phyloP scores from a whole-genome alignment of 2,888 invertebrate genomes.

The Oligia latruncula region DNA sequence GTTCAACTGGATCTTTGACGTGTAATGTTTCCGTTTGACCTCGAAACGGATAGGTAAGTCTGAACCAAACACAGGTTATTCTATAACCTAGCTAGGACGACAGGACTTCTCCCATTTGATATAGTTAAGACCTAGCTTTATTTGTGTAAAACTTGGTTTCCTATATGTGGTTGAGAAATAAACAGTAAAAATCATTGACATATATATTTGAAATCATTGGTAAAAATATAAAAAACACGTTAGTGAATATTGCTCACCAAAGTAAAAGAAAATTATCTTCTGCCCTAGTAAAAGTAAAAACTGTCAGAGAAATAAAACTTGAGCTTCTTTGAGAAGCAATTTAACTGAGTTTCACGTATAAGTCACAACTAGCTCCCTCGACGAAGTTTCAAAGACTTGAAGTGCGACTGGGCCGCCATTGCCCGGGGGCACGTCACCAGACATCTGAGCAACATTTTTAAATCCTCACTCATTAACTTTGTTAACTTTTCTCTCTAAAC shows the following conservation, averaged over 20 bases:
- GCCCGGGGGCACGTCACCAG: constrained; percentile 63
- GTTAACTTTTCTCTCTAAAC: constrained; percentile 10
- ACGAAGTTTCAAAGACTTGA: constrained; percentile 72
- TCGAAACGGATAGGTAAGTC: neutral
- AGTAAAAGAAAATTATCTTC: constrained; percentile 8
- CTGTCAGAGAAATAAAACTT: constrained; percentile 53
- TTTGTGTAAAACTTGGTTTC: neutral
- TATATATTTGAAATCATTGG: no score
- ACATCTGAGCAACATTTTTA: constrained; percentile 57
- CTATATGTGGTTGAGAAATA: neutral
- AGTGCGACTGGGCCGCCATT: constrained; percentile 67
- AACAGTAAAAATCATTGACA: neutral
- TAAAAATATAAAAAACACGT: neutral
- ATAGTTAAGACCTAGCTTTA: neutral
- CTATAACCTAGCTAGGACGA: neutral
- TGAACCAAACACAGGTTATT: neutral
- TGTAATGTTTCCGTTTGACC: neutral
- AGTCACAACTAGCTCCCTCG: constrained; percentile 66
- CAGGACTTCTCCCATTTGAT: neutral
- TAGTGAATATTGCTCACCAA: neutral
- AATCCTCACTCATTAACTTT: constrained; percentile 51
- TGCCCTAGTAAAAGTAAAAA: constrained; percentile 20
- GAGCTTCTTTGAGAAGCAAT: constrained; percentile 55
- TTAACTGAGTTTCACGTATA: constrained; percentile 66
- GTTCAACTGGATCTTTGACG: neutral